These are phyloP conservation scores for Ianthella basta DNA, from an alignment of 37 sponge, comb jelly and placozoan species.

Conservation along the genomic window DNA sequence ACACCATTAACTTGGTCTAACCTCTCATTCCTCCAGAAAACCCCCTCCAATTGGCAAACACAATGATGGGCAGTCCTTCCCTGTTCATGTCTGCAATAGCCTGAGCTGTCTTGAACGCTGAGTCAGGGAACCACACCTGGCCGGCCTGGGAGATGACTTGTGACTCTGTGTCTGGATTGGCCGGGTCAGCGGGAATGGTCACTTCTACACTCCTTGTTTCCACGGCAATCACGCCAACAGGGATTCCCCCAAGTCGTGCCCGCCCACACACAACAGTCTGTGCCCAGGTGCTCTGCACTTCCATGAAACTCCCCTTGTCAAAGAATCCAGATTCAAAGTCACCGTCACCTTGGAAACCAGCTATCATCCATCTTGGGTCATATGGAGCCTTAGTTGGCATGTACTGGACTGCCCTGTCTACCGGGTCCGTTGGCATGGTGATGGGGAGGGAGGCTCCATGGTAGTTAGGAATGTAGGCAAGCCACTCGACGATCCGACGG, in stretches of 20 bases:
- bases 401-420: constrained; percentile 78
- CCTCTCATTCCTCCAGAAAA: constrained; percentile 99
- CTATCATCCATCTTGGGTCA: constrained; percentile 90
- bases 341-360: constrained; percentile 61
- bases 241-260: constrained; percentile 97
- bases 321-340: constrained; percentile 92
- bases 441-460: constrained; percentile 67
- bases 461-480: constrained; percentile 74
- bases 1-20: too few relatives aligned
- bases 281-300: constrained; percentile 91
- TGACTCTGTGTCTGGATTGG: constrained; percentile 78
- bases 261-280: constrained; percentile 95
- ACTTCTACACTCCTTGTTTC: constrained; percentile 92
- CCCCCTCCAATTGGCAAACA: constrained; percentile 99
- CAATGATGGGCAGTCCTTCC: constrained; percentile 92
- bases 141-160: constrained; percentile 92
- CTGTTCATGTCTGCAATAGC: constrained; percentile 89
- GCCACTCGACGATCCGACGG: constrained; percentile 78
- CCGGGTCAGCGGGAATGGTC: constrained; percentile 94
- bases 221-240: constrained; percentile 96
- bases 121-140: constrained; percentile 99
- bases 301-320: constrained; percentile 88
- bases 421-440: constrained; percentile 69
- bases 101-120: constrained; percentile 99
- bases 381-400: constrained; percentile 86